Base-by-base conservation (phyloP, 1,140 invertebrate species). In the Drosophila teissieri region DNA sequence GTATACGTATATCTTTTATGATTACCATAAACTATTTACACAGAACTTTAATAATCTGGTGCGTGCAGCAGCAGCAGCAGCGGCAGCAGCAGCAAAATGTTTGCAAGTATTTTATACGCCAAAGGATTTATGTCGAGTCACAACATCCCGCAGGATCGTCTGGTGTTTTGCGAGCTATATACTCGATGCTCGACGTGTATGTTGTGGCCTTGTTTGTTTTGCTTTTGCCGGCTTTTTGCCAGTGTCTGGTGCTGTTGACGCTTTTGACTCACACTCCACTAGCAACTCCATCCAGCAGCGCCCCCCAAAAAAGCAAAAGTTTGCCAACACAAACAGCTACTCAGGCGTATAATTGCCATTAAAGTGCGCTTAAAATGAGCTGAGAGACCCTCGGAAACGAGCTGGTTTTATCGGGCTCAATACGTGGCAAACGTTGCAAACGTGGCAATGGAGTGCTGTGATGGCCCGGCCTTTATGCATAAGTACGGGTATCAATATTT, bases 21-120 rank as follows among this genome's bases (percentile, higher is more conserved):
- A 80, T 89, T 80, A 80, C 77, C 84, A 89, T 89, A 89, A 89
- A 89, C 80, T 89, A 89, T 89, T 89, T 78, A 89, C 77, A 72
- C 84, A 68, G 58, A 78, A 79, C 84, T 73, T 89, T 84, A 88
- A 86, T 78, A 80, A 73, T 77, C 67, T 73, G 52, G 58, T 72
- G 51, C 57, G 73, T 68, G 60, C 73, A 73, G 57, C 24, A 45
- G 64, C 60, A 76, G 19, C 19, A 19, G 19, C 19, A 19, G 19
- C 19, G 2, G 19, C 19, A 19, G 60, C 73, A 73, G 61, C 24
- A 45, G 64, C 60, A 76, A 76, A 80, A 80, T 81, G 78, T 64
- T 73, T 36, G 48, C 56, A 63, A 57, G 58, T 70, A 80, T 63
- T 75, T 75, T 69, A 80, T 80, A 49, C 58, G 45, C 62, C 73